Base-by-base conservation (phyloP, 2,888 invertebrate genomes). In the Rotaria socialis region DNA sequence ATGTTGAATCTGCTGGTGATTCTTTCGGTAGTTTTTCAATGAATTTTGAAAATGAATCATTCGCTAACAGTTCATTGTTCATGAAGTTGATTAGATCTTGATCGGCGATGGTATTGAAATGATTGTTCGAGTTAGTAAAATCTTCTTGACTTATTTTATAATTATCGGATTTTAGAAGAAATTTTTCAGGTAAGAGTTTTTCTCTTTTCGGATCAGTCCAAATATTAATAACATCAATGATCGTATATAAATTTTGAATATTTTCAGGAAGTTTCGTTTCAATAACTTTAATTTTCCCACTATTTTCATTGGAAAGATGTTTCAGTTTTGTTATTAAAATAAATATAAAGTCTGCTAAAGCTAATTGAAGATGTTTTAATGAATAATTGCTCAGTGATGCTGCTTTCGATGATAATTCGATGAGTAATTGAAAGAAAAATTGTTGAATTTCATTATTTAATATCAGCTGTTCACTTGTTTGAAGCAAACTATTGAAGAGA, bases 61-160 rank as follows among this genome's bases (percentile, higher is more conserved):
- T 67, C 2, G 35, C 14, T 67, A 6, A 35, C 22, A 22, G 8
- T 35, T 35, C 7, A 67, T 67, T 67, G n/a, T 80, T 80, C 47
- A 80, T 80, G 2, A 80, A 47, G n/a, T 80, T 80, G 24, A 80
- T 80, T 47, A 80, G 47, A 24, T 80, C 80, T 80, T 47, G 22
- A 80, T 80, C 80, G 10, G 47, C 4, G n/a, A 47, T 10, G 11
- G 22, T 22, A 11, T 80, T 80, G n/a, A 80, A 80, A 80, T 22
- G 1, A 22, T 24, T 0, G 19, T 47, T 47, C 0, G 80, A 47
- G 14, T 80, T n/a, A 6, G 1, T 14, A 80, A 80, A n/a, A n/a
- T 80, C 80, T 11, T 80, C 80, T 47, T 80, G 35, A 67, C 3
- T 67, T 19, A 67, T 7, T 35, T 67, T 6, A 35, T 19, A 41